Base-by-base conservation (phyloP, 1,140 invertebrate species). In the Drosophila kepulauana region DNA sequence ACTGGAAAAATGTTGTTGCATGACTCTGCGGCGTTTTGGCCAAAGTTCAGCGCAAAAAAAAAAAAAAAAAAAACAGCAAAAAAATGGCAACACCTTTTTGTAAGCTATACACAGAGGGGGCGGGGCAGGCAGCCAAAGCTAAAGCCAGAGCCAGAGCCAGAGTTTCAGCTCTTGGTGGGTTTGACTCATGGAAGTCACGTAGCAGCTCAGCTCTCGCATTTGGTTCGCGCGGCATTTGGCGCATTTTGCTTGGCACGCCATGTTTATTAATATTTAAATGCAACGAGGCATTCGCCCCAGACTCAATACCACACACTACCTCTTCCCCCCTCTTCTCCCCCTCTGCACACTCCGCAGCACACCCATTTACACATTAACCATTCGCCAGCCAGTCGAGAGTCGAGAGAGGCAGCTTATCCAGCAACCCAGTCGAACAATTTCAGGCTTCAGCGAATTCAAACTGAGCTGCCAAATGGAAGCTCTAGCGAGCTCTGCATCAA, bases 221-320 rank as follows among this genome's bases (percentile, higher is more conserved):
- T 80, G 81, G 78, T 64, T 66, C 57, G 70, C 71, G 74, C 81
- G 71, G 81, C 74, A 87, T 82, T 87, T 72, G 80, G 70, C 77
- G 84, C 80, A 79, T 84, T 88, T 79, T 78, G 84, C 73, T 74
- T 78, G 84, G 81, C 85, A 88, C 81, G 85, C 81, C 85, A 88
- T 89, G 85, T 89, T 88, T 88, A 88, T 88, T 88, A 88, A 88
- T 88, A 88, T 88, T 88, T 88, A 88, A 88, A 89, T 88, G 85
- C 85, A 85, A 89, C 85, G 85, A 88, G 85, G 63, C 84, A 88
- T 87, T 88, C 76, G 66, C 65, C 71, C 71, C 71, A 74, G 57
- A 74, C 71, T 69, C 71, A 33, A 8, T 33, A 33, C 25, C 56
- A 11, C 54, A 25, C 5, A 15, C 11, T 6, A 46, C 45, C 38